Percentiles rank a stretch among this genome's conserved stretches.
Evolutionary conservation across 2,797 vertebrate species (phyloP).

Genomic region (Manis pentadactyla): DNA sequence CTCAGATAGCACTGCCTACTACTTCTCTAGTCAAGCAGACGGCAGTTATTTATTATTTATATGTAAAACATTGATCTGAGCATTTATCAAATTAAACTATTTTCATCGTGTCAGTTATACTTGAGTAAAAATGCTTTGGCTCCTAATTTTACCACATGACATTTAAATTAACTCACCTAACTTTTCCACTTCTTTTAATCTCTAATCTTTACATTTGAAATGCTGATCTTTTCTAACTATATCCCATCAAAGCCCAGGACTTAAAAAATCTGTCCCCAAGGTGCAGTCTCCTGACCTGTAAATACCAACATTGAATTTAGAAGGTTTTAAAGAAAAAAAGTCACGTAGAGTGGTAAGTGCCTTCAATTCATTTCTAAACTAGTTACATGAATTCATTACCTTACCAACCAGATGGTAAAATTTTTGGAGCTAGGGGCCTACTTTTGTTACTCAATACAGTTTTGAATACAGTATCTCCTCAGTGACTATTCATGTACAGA

Average conservation of each 20-base stretch:
- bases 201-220: constrained; percentile 35
- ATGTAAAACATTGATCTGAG: background rate
- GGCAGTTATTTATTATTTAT: background rate
- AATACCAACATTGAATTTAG: constrained; percentile 16
- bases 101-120: background rate
- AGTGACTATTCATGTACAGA: background rate
- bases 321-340: background rate
- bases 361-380: background rate
- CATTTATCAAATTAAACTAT: background rate
- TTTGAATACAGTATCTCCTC: constrained; percentile 9
- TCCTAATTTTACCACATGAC: background rate
- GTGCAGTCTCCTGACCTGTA: background rate
- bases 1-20: background rate
- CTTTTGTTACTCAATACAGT: background rate
- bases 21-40: background rate
- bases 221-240: background rate
- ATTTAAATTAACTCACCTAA: background rate
- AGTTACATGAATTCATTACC: background rate
- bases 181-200: constrained; percentile 26
- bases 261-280: background rate
- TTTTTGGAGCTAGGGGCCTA: background rate
- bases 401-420: constrained; percentile 11
- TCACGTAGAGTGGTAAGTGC: background rate
- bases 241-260: background rate
- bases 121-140: constrained; percentile 12